Evolutionary conservation across 2,113 vertebrate species (phyloP).

Genomic region (Microcebus tavaratra): DNA sequence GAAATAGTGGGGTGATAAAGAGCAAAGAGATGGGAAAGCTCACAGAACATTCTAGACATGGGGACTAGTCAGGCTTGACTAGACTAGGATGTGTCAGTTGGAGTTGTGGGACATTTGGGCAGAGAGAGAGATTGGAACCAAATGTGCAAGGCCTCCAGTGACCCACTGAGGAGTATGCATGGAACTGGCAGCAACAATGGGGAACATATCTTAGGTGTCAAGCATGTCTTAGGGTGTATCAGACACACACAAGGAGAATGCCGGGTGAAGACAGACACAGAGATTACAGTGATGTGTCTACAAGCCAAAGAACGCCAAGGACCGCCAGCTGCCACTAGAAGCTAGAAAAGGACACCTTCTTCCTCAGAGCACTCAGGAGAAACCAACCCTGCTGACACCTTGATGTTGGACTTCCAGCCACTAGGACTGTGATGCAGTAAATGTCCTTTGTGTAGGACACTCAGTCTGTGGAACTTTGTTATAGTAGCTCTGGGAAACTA

Average conservation of each 20-base stretch:
- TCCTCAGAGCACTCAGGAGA: background rate
- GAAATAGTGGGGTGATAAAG: background rate
- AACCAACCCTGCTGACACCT: background rate
- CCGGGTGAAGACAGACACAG: background rate
- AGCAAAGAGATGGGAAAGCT: background rate
- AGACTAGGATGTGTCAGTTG: background rate
- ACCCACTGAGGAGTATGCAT: background rate
- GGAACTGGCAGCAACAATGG: no score
- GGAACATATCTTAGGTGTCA: background rate
- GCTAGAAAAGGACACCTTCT: background rate
- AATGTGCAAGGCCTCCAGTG: background rate
- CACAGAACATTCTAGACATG: background rate
- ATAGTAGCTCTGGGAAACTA: background rate
- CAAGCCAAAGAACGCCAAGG: background rate
- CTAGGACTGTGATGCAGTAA: background rate
- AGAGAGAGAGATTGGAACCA: background rate
- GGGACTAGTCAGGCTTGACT: background rate
- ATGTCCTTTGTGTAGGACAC: background rate
- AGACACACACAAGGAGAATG: background rate
- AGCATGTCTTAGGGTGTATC: background rate
- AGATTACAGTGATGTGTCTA: background rate
- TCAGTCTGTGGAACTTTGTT: background rate
- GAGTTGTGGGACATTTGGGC: no score
- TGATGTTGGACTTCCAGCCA: background rate
- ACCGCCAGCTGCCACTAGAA: background rate